phyloP scores from a whole-genome alignment of 2,113 vertebrate genomes.

The Coryphaenoides rupestris region DNA sequence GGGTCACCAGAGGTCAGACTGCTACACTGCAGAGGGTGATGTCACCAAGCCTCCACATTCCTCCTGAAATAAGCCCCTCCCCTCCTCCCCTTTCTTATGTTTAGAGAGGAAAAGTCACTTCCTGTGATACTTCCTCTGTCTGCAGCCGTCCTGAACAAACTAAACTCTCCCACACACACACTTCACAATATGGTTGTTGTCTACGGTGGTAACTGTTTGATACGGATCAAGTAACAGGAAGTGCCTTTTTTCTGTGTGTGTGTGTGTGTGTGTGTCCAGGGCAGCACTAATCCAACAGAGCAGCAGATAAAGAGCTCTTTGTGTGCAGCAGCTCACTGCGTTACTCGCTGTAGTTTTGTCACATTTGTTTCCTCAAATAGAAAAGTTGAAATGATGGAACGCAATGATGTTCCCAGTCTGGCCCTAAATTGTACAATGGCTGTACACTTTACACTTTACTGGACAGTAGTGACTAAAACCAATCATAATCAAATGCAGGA shows the following conservation, averaged over 20 bases:
- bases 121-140: too few relatives aligned
- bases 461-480: too few relatives aligned
- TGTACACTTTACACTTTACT: too few relatives aligned
- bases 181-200: neutral
- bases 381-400: too few relatives aligned
- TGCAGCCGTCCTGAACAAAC: too few relatives aligned
- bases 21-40: slow-evolving; percentile 18
- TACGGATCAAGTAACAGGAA: neutral
- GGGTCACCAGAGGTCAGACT: slow-evolving; percentile 59
- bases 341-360: too few relatives aligned
- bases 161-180: neutral
- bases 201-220: neutral
- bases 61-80: neutral
- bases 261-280: slow-evolving; percentile 51
- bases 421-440: too few relatives aligned
- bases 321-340: slow-evolving; percentile 55
- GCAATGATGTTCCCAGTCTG: too few relatives aligned
- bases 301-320: slow-evolving; percentile 60
- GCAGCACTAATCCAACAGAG: slow-evolving; percentile 54
- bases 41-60: slow-evolving; percentile 26
- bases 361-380: too few relatives aligned
- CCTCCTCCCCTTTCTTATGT: too few relatives aligned
- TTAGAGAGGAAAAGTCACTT: too few relatives aligned
- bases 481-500: too few relatives aligned
- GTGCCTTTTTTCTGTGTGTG: neutral